Evolutionary conservation across 2,113 vertebrate species (phyloP).

Genomic region (Psophia crepitans): DNA sequence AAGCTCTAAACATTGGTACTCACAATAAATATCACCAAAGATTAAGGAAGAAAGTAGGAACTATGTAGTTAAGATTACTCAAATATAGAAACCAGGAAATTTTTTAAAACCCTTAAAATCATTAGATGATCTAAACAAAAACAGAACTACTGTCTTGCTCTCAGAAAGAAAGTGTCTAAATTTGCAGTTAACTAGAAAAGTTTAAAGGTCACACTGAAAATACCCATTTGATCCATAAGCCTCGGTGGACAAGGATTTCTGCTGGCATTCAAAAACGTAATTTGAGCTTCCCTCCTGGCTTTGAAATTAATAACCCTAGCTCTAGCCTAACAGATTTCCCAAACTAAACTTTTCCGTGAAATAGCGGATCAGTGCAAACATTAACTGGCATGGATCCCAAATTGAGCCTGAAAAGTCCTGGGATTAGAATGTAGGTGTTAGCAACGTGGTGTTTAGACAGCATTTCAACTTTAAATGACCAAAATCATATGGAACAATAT

Average conservation of each 20-base stretch:
- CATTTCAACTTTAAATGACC: background rate
- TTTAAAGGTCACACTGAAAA: background rate
- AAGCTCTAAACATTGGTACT: background rate
- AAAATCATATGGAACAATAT: background rate
- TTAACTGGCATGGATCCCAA: background rate
- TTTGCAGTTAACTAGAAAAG: fast-evolving
- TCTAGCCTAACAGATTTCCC: background rate
- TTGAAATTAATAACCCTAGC: background rate
- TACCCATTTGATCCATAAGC: background rate
- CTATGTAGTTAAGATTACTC: background rate
- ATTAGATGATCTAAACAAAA: background rate
- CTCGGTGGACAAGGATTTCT: background rate
- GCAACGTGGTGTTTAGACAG: background rate
- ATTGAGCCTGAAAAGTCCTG: background rate
- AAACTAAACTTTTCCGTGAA: background rate
- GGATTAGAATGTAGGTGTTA: background rate
- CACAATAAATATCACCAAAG: background rate
- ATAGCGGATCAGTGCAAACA: background rate
- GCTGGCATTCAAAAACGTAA: background rate
- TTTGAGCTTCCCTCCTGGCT: background rate
- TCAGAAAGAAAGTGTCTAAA: background rate
- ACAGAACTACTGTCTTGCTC: background rate
- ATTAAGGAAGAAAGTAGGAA: background rate
- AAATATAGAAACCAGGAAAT: background rate
- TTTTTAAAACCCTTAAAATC: background rate